Percentiles rank a stretch among this genome's conserved stretches.
Conservation (phyloP, 2,797 vertebrate genomes). For the Megaceryle alcyon region DNA sequence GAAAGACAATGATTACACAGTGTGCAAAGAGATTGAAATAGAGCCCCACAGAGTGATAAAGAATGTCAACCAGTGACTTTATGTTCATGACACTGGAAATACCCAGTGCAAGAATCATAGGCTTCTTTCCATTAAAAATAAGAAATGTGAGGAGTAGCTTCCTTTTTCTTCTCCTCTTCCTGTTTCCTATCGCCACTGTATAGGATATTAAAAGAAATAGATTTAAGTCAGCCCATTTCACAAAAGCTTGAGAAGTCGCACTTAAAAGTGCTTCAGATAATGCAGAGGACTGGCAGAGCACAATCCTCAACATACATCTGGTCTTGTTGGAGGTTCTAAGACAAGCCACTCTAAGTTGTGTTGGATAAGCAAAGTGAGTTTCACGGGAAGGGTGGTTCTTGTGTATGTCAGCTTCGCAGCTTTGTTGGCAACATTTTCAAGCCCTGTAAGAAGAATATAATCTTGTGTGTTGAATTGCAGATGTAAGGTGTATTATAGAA, state of each 20-base stretch:
- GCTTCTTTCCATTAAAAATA: slow-evolving; percentile 4
- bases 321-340: not conserved
- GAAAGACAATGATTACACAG: slow-evolving; percentile 67
- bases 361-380: not conserved
- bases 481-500: not conserved
- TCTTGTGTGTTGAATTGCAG: not conserved
- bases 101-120: not conserved
- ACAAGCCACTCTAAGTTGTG: not conserved
- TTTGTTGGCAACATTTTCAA: not conserved
- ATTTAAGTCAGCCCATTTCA: not conserved
- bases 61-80: slow-evolving; percentile 1
- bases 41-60: slow-evolving; percentile 40
- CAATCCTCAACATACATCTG: not conserved
- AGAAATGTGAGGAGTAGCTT: not conserved
- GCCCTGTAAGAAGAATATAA: not conserved
- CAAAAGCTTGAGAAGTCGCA: not conserved
- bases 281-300: not conserved
- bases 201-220: not conserved
- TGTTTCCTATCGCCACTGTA: not conserved
- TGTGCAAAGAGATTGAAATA: slow-evolving; percentile 50
- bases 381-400: not conserved
- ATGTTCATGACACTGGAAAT: not conserved
- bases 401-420: not conserved
- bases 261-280: not conserved
- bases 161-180: not conserved